Evolutionary conservation across 1,140 invertebrate genomes (phyloP), one percentile per base, ranked within the genome.

Genomic region (Dryas iulia): DNA sequence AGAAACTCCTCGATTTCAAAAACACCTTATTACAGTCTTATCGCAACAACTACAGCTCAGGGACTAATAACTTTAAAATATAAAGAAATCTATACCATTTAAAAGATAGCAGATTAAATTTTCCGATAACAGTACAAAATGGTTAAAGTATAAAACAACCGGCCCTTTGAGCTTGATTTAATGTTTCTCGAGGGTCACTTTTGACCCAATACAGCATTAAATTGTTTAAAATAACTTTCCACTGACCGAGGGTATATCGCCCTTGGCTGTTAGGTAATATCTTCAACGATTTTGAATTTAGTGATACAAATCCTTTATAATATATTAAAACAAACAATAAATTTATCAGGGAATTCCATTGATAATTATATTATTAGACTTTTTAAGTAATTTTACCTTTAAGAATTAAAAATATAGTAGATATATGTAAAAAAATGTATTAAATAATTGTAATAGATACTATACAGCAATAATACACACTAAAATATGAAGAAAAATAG

Each of bases 211-310:
- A 35, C 57, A 67, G 80, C 68, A 82, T 84, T 81, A 85, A 80
- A 87, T 89, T 89, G 87, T 87, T 89, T 89, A 89, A 89, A 89
- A 85, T 87, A 86, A 86, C 74, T 87, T 85, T 81, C 83, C 62
- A 82, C 69, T 66, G 78, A 70, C 76, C 84, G 78, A 83, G 84
- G 86, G 83, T 86, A 84, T 73, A 76, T 11, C 72, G 58, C 81
- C 83, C 79, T 74, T 72, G 61, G 68, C 74, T 70, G 69, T 78
- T 76, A 71, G 33, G 64, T 70, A 47, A 47, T 47, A 21, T 21
- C 14, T n/a, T 47, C 0, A 21, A 8, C 39, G 7, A 47, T 47
- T 10, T 47, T 47, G 39, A 10, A 0, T 47, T 21, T 47, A 21
- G 6, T 18, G 8, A 47, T 7, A 0, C 14, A 18, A 47, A 47